Conservation (phyloP, 2,797 vertebrate species). For the Betta splendens region DNA sequence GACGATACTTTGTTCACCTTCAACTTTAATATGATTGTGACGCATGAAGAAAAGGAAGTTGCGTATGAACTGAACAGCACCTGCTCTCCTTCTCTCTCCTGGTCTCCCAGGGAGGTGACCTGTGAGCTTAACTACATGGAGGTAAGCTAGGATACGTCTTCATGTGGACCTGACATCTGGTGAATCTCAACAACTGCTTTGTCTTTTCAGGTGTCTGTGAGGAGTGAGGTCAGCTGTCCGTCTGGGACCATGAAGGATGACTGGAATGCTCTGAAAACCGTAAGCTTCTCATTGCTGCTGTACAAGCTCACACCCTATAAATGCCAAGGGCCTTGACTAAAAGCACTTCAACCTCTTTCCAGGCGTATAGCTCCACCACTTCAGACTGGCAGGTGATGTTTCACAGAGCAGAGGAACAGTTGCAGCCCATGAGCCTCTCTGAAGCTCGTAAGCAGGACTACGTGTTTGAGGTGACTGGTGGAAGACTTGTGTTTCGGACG, state of each 20-base stretch:
- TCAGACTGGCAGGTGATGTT: slow-evolving; percentile 81
- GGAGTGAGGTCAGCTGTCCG: slow-evolving; percentile 47
- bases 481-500: slow-evolving; percentile 75
- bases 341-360: background rate
- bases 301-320: fast-evolving
- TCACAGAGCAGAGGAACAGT: slow-evolving; percentile 61
- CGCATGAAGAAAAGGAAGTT: slow-evolving; percentile 38
- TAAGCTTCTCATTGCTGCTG: background rate
- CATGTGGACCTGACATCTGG: too few species aligned
- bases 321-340: background rate
- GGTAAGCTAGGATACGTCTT: slow-evolving; percentile 36
- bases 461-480: slow-evolving; percentile 62
- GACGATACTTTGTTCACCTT: slow-evolving; percentile 72
- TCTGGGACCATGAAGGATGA: slow-evolving; percentile 10
- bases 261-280: slow-evolving; percentile 31
- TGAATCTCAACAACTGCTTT: too few species aligned
- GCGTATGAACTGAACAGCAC: slow-evolving; percentile 67
- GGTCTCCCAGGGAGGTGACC: slow-evolving; percentile 79
- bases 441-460: slow-evolving; percentile 76
- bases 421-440: slow-evolving; percentile 61
- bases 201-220: slow-evolving; percentile 66
- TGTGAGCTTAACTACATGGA: slow-evolving; percentile 86
- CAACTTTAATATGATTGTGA: slow-evolving; percentile 70
- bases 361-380: slow-evolving; percentile 42
- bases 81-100: slow-evolving; percentile 67